Conservation (phyloP, 2,888 invertebrate species). For the Drosophila mettleri region DNA sequence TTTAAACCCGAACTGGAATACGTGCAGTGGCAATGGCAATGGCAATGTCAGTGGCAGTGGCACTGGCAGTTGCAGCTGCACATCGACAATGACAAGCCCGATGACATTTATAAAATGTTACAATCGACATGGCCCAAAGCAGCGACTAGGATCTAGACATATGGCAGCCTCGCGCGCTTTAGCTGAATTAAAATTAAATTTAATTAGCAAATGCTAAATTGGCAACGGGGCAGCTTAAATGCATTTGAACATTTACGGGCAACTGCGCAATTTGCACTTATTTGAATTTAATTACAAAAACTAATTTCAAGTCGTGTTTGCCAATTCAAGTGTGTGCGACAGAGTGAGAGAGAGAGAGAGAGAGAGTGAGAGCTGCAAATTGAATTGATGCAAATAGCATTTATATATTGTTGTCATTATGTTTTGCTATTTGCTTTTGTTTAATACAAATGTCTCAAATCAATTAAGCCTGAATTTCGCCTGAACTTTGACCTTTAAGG, state of each 20-base stretch:
- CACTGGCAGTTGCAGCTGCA: conserved; percentile 6
- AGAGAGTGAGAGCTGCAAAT: not conserved
- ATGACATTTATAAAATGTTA: conserved; percentile 10
- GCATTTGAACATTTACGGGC: not conserved
- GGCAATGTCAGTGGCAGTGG: too few relatives aligned
- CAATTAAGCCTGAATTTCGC: conserved; percentile 46
- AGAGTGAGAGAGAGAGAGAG: not conserved
- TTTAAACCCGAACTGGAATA: not conserved
- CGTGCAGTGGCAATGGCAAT: too few relatives aligned
- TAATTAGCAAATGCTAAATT: not conserved
- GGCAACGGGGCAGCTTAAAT: not conserved
- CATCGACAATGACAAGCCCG: not conserved
- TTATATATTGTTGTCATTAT: conserved; percentile 1
- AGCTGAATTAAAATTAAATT: not conserved
- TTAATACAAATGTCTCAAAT: conserved; percentile 45
- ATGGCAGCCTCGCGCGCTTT: not conserved
- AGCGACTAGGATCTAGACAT: not conserved
- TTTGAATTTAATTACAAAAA: conserved; percentile 21
- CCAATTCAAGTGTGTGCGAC: conserved; percentile 1
- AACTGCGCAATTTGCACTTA: conserved; percentile 3
- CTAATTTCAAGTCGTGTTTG: conserved; percentile 18
- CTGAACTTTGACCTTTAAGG: conserved; percentile 38
- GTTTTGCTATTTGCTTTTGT: conserved; percentile 25
- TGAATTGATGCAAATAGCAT: conserved; percentile 3
- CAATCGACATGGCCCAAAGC: conserved; percentile 1